Base-by-base conservation (phyloP, 1,140 invertebrate genomes). In the Drosophila insularis region DNA sequence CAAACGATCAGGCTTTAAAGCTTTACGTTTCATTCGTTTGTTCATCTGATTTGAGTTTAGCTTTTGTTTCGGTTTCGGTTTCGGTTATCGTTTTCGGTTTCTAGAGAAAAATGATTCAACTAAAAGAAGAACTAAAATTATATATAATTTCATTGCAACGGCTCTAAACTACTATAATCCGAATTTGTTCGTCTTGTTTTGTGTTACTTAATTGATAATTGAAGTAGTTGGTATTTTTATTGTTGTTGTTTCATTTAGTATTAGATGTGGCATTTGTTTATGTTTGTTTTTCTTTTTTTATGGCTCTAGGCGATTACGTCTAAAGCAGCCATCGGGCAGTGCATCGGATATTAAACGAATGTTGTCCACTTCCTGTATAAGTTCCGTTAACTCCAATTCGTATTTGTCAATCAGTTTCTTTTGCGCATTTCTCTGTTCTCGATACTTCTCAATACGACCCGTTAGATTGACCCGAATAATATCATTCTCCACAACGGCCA, bases 301-400 rank as follows among this genome's bases (percentile, higher is more conserved):
- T 4, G 94, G 94, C 75, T 95, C 95, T 7, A 95, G 92, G 67
- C 93, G 93, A 60, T 94, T 92, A 58, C 93, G 93, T 81, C 96
- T 96, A 92, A 95, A 98, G 92, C 98, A 99, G n/a, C 94, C 94
- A 0, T 93, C 93, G 0, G 98, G 98, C 58, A 99, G 93, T 37
- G 97, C 94, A 67, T 95, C 94, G 14, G 95, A 94, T 72, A 99
- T 99, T 23, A 96, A 94, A 79, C 96, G 94, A 50, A 99, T 96
- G 92, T 98, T 99, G 2, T 95, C 94, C 1, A 99, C 98, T 90
- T 99, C 97, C 6, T 92, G 92, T 64, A 94, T 92, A 7, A 99
- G 93, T 70, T 94, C 93, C 13, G 93, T 93, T 21, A 98, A 94
- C 90, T 98, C 97, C 7, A 95, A 94, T 90, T 96, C 94, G 78